phyloP scores from a whole-genome alignment of 2,888 invertebrate genomes.

The Troglohyphantes excavatus region DNA sequence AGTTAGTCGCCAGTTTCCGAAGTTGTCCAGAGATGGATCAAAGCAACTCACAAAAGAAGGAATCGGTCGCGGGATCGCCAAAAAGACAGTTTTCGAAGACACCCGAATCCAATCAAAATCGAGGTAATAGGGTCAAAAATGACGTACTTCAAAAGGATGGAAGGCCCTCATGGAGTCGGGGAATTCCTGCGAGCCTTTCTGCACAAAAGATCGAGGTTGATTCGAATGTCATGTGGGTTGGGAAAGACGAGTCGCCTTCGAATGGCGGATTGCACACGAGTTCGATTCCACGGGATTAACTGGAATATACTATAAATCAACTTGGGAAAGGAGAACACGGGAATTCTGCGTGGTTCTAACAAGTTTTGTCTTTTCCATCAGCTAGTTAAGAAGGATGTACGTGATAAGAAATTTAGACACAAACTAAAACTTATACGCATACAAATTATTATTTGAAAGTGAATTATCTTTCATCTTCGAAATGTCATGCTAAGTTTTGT shows the following conservation, averaged over 20 bases:
- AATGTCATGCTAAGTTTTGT: too few species aligned
- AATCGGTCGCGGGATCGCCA: slow-evolving; percentile 6
- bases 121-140: slow-evolving; percentile 62
- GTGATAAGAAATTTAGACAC: too few species aligned
- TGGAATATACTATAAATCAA: background rate
- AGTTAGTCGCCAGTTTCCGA: too few species aligned
- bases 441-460: too few species aligned
- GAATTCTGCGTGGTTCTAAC: too few species aligned
- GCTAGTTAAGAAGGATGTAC: too few species aligned
- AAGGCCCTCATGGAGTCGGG: slow-evolving; percentile 59
- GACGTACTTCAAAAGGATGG: slow-evolving; percentile 56
- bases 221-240: slow-evolving; percentile 62
- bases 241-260: slow-evolving; percentile 7
- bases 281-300: background rate
- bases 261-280: background rate
- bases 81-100: slow-evolving; percentile 1
- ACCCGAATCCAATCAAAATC: slow-evolving; percentile 50
- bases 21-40: too few species aligned
- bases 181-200: slow-evolving; percentile 47
- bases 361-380: too few species aligned
- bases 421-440: too few species aligned
- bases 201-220: slow-evolving; percentile 69
- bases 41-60: background rate
- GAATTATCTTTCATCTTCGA: too few species aligned
- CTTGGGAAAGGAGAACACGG: background rate